phyloP scores from a whole-genome alignment of 2,113 vertebrate genomes.

The Axis porcinus region DNA sequence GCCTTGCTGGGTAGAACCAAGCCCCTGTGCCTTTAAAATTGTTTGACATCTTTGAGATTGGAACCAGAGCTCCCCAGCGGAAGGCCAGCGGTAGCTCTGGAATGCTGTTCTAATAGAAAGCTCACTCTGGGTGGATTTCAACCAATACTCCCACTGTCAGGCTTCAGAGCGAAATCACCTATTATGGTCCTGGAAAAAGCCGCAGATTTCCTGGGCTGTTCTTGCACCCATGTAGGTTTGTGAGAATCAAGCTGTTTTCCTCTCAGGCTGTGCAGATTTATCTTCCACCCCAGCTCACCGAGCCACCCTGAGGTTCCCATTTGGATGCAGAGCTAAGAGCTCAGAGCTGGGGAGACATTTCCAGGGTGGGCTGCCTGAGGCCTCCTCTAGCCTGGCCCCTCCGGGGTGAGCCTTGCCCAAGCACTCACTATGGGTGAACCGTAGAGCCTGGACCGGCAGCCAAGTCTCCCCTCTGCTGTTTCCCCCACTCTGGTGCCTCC shows the following conservation, averaged over 20 bases:
- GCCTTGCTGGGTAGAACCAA: not conserved
- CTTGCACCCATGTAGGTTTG: not conserved
- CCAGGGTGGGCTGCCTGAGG: not conserved
- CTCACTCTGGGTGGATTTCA: slow-evolving; percentile 4
- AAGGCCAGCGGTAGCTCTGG: slow-evolving; percentile 31
- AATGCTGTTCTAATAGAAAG: slow-evolving; percentile 63
- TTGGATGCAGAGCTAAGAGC: not conserved
- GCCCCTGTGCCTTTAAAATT: slow-evolving; percentile 62
- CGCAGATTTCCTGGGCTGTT: slow-evolving; percentile 31
- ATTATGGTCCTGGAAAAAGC: slow-evolving; percentile 76
- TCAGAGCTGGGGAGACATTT: not conserved
- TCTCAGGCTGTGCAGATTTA: not conserved
- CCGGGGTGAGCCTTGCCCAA: not conserved
- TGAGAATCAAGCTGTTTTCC: not conserved
- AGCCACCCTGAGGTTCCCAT: not conserved
- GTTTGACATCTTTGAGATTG: slow-evolving; percentile 56
- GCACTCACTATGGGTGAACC: rapidly evolving
- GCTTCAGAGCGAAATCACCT: slow-evolving; percentile 71
- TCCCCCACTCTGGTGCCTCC: rapidly evolving
- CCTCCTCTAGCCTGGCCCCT: too few species aligned
- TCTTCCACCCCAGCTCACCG: not conserved
- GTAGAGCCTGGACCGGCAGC: not conserved
- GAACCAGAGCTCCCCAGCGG: slow-evolving; percentile 65
- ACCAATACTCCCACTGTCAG: slow-evolving; percentile 32
- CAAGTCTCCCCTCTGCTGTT: not conserved